Evolutionary conservation across 1,140 invertebrate genomes (phyloP), one percentile per base, ranked within the genome.

Genomic region (Leptoteleia sp.): DNA sequence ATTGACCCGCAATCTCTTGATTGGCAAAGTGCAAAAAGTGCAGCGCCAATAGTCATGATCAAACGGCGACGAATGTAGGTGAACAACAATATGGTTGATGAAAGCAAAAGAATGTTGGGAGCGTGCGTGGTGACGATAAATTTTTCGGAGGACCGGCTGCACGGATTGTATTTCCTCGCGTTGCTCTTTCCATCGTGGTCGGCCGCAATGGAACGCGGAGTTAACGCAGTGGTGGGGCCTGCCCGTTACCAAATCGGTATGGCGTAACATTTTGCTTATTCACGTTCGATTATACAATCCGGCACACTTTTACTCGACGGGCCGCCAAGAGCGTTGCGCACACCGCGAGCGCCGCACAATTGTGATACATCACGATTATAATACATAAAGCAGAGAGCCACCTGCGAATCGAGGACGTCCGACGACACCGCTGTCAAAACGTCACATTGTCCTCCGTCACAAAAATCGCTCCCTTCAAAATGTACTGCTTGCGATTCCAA

Each of bases 251-350:
- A 89, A 89, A 89, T 89, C 84, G 83, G 75, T 83, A 83, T 89
- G 88, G 87, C 88, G 88, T 87, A 89, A 89, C 87, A 84, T 88
- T 89, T 89, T 88, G 88, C 88, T 88, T 89, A 89, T 89, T 89
- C 88, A 89, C 85, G 88, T 88, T 89, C 87, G 87, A 89, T 89
- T 89, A 89, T 89, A 88, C 88, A 89, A 89, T 89, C 87, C 87
- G 88, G 84, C 88, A 89, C 86, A 89, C 88, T 89, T 89, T 89
- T 89, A 89, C 88, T 84, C 77, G 82, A 72, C 79, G 67, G 73
- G 68, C 71, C 72, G 82, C 55, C 80, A 52, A 33, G 61, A 77
- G 77, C 54, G 77, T 73, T 62, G 57, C 80, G 71, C 76, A 59
- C 75, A 75, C 43, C 48, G 55, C 67, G 68, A 68, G 4, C 57